Conservation (phyloP, 2,113 vertebrate species). For the Dermatemys mawii region DNA sequence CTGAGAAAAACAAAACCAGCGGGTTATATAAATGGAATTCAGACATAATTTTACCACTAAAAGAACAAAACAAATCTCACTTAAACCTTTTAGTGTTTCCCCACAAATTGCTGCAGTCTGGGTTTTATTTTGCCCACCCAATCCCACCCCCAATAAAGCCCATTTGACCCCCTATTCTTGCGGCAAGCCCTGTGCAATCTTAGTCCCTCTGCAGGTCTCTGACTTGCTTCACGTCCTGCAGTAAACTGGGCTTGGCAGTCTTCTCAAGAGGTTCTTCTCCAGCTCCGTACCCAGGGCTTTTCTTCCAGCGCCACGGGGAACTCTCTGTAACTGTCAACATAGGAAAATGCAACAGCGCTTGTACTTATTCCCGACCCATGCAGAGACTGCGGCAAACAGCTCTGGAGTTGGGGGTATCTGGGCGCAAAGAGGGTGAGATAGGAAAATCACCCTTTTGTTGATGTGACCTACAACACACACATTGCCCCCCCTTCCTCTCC, state of each 20-base stretch:
- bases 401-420: not conserved
- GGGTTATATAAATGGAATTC: not conserved
- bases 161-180: not conserved
- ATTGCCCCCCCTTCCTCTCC: not conserved
- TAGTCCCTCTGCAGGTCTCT: not conserved
- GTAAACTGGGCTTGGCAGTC: not conserved
- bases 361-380: fast-evolving
- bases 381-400: fast-evolving
- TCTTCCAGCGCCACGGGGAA: not conserved
- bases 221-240: not conserved
- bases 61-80: not conserved
- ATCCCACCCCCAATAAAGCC: not conserved
- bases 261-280: not conserved
- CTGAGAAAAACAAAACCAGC: not conserved
- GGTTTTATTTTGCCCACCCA: not conserved
- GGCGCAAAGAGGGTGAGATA: not conserved
- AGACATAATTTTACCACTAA: not conserved
- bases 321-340: not conserved
- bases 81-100: not conserved
- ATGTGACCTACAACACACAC: not conserved
- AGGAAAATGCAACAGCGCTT: not conserved
- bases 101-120: not conserved
- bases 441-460: not conserved
- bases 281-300: not conserved
- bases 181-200: not conserved